Evolutionary conservation across 1,140 invertebrate genomes (phyloP).

Genomic region (Tribolium castaneum): DNA sequence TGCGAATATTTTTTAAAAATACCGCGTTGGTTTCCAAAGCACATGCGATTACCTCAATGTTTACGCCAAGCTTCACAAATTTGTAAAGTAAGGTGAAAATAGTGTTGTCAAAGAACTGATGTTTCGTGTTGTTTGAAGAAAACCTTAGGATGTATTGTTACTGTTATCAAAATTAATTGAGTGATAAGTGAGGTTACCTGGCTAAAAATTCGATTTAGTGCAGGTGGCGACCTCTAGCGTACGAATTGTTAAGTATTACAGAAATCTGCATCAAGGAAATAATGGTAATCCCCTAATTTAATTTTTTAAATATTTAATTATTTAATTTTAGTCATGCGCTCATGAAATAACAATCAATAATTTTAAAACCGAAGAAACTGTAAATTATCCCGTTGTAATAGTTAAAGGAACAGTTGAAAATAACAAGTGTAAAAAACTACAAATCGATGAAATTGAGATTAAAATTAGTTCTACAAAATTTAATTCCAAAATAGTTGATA

Average conservation of each 20-base stretch:
- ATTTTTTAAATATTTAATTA: not conserved
- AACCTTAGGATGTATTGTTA: too few relatives aligned
- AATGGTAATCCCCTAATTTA: not conserved
- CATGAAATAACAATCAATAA: constrained; percentile 49
- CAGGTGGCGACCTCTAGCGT: not conserved
- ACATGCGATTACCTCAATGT: too few relatives aligned
- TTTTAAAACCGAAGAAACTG: constrained; percentile 47
- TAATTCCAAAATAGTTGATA: not conserved
- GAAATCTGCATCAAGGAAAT: too few relatives aligned
- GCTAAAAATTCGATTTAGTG: not conserved
- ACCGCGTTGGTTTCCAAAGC: too few relatives aligned
- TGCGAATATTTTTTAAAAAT: too few relatives aligned
- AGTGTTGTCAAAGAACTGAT: too few relatives aligned
- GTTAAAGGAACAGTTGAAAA: constrained; percentile 23
- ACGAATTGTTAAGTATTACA: not conserved
- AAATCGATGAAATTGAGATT: not conserved
- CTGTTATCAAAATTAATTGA: not conserved
- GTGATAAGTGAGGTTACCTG: not conserved
- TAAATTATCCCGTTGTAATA: constrained; percentile 38
- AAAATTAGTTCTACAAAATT: not conserved
- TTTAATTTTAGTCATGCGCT: constrained; percentile 30
- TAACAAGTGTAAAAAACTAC: not conserved
- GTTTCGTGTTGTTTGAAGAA: too few relatives aligned
- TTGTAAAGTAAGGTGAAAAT: too few relatives aligned
- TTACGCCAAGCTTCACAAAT: too few relatives aligned